Evolutionary conservation across 2,113 vertebrate species (phyloP), one percentile per base, ranked within the genome.

Genomic region (Macrotis lagotis): DNA sequence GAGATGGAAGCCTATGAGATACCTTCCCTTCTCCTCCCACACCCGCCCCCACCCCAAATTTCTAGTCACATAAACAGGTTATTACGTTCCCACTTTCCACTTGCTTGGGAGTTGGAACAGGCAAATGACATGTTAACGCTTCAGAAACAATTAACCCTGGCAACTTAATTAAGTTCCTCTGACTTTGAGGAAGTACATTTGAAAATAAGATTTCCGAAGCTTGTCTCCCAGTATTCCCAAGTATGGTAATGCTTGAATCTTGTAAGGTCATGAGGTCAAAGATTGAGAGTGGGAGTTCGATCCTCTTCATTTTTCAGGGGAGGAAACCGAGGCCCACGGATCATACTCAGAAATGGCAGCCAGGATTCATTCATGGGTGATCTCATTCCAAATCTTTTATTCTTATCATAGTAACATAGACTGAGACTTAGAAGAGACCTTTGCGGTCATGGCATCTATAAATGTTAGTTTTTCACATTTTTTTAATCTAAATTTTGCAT

Each of bases 141-240:
- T 97, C 96, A 97, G 97, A 97, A 97, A 97, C 97, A 98, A 98
- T 98, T 98, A 98, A 97, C 97, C 97, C 96, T 94, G 95, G 97
- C 95, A 98, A 97, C 97, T 98, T 98, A 97, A 98, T 98, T 97
- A 97, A 97, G 97, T 98, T 98, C 97, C 95, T 97, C 97, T 97
- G 97, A 97, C 92, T 98, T 97, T 95, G 97, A 98, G 97, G 96
- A 98, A 98, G 97, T 97, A 97, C 88, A 96, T 97, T 97, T 97
- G 97, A 97, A 97, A 97, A 97, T 96, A 97, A 97, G 95, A 95
- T 96, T 96, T 97, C 96, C 95, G 47, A 96, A 96, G 96, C 95
- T 96, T 44, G 89, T 90, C 95, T 95, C 93, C 1, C 3, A 93
- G 93, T 95, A 97, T 97, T 90, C 90, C 96, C 96, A 95, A 94